Conservation (phyloP, 2,888 invertebrate species). For the Diarsia rubi region DNA sequence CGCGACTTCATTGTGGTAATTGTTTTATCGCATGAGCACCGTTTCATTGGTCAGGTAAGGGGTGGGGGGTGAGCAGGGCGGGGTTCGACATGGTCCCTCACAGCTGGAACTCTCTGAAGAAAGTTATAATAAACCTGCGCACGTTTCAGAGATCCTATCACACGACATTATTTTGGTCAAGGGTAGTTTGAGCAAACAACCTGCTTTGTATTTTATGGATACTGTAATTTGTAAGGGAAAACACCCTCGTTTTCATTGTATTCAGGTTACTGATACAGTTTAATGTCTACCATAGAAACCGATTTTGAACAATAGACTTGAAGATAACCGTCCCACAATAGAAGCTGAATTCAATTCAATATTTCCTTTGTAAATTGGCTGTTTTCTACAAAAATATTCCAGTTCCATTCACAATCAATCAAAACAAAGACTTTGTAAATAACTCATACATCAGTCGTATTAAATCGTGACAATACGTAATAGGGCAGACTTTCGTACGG, state of each 20-base stretch:
- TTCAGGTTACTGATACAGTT: conserved; percentile 68
- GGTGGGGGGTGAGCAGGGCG: conserved; percentile 49
- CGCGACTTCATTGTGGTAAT: conserved; percentile 86
- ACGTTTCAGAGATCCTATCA: conserved; percentile 87
- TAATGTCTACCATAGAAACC: conserved; percentile 48
- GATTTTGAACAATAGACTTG: conserved; percentile 41
- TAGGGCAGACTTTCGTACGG: conserved; percentile 73
- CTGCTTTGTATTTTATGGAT: conserved; percentile 75
- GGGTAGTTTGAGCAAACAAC: conserved; percentile 85
- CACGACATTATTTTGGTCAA: conserved; percentile 87
- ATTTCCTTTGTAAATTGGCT: conserved; percentile 23
- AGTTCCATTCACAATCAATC: conserved; percentile 71
- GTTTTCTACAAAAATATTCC: conserved; percentile 34
- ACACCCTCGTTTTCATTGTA: conserved; percentile 69
- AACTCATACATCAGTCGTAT: conserved; percentile 79
- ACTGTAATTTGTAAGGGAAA: conserved; percentile 75
- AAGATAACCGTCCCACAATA: conserved; percentile 45
- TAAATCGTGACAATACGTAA: conserved; percentile 86
- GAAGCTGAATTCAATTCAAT: conserved; percentile 34
- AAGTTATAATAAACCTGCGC: conserved; percentile 85
- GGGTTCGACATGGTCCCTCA: conserved; percentile 72
- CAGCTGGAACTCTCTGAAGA: conserved; percentile 83
- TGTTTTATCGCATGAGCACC: conserved; percentile 90
- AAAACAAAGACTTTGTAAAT: conserved; percentile 74
- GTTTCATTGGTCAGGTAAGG: conserved; percentile 78